These are phyloP conservation scores for Acleris holmiana DNA, from an alignment of 2,888 invertebrate species.

Conservation along the genomic window DNA sequence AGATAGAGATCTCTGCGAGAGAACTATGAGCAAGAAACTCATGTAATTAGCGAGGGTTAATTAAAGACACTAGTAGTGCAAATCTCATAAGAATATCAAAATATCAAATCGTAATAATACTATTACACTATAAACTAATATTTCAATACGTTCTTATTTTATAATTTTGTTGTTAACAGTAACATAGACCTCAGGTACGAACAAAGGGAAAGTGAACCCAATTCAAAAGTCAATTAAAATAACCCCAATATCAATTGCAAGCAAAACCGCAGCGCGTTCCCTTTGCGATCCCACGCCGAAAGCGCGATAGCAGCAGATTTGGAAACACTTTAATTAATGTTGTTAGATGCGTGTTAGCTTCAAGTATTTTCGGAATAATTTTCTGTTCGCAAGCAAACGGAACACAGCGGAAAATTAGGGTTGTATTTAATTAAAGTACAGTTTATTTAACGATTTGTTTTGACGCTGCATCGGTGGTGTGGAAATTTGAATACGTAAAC, in stretches of 20 bases:
- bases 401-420: slow-evolving; percentile 37
- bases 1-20: too few species aligned
- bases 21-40: too few species aligned
- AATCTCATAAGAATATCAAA: too few species aligned
- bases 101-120: too few species aligned
- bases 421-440: slow-evolving; percentile 36
- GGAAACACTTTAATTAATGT: slow-evolving; percentile 80
- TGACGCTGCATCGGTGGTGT: slow-evolving; percentile 19
- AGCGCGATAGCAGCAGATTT: slow-evolving; percentile 79
- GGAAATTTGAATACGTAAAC: slow-evolving; percentile 24
- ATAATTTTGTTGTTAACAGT: too few species aligned
- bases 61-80: too few species aligned
- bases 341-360: slow-evolving; percentile 73
- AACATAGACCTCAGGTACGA: background rate
- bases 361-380: slow-evolving; percentile 63
- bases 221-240: slow-evolving; percentile 37
- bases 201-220: background rate
- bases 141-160: too few species aligned
- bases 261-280: slow-evolving; percentile 53
- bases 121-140: too few species aligned
- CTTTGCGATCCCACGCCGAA: slow-evolving; percentile 77
- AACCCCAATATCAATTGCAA: slow-evolving; percentile 33
- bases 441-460: slow-evolving; percentile 37
- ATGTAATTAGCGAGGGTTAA: too few species aligned
- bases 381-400: slow-evolving; percentile 49